Percentiles rank a stretch among this genome's conserved stretches.
These are phyloP conservation scores for Plutella xylostella DNA, from an alignment of 2,888 invertebrate genomes.

Conservation along the genomic window DNA sequence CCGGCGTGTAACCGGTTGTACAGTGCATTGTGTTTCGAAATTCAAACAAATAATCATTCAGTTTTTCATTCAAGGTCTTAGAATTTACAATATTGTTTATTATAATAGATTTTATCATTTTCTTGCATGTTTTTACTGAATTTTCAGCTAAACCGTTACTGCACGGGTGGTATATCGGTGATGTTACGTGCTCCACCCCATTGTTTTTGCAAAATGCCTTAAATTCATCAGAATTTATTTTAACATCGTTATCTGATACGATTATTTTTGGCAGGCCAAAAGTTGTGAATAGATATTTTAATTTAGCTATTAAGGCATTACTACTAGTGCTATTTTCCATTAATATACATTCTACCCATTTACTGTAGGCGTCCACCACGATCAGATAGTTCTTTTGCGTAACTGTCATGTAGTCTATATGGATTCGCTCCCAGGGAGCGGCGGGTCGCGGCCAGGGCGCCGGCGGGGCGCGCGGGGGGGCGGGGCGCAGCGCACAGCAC, in stretches of 20 bases:
- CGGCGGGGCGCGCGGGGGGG: no score
- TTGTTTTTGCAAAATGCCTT: not conserved
- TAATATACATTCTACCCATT: not conserved
- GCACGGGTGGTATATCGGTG: not conserved
- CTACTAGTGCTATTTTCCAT: not conserved
- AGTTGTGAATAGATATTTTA: not conserved
- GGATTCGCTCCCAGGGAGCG: not conserved
- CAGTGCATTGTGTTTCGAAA: not conserved
- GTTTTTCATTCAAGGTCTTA: not conserved
- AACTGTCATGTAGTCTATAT: not conserved
- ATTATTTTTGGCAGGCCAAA: not conserved
- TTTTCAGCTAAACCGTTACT: not conserved
- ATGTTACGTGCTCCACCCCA: not conserved
- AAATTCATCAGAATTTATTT: no score
- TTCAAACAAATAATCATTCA: not conserved
- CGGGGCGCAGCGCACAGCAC: not conserved
- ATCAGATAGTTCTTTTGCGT: not conserved
- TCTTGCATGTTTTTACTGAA: not conserved
- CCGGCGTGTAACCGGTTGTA: slow-evolving; percentile 1
- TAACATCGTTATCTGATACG: not conserved
- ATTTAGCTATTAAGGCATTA: not conserved
- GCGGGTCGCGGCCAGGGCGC: no score
- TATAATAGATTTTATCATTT: not conserved
- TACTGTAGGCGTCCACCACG: not conserved
- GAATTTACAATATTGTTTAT: not conserved